These are phyloP conservation scores for Denticeps clupeoides DNA, from an alignment of 2,797 vertebrate species.

Conservation along the genomic window DNA sequence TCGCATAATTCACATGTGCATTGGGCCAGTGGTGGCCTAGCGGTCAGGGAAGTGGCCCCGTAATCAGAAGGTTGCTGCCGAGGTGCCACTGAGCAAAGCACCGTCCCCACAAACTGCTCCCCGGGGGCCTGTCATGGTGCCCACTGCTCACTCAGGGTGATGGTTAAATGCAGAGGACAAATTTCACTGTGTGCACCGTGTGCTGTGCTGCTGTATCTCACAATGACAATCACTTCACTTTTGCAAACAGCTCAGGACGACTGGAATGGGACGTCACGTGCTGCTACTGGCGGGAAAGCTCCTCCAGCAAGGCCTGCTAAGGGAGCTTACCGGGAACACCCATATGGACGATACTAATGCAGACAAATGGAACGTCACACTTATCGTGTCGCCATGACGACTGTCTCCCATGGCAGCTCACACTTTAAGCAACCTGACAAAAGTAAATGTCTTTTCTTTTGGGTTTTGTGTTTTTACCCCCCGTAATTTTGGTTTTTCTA, in stretches of 20 bases:
- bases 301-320: slow-evolving; percentile 77
- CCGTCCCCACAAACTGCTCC: too few species aligned
- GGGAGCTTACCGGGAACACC: slow-evolving; percentile 86
- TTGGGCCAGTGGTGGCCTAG: too few species aligned
- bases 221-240: too few species aligned
- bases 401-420: slow-evolving; percentile 90
- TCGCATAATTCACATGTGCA: too few species aligned
- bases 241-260: slow-evolving; percentile 80
- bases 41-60: too few species aligned
- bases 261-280: slow-evolving; percentile 83
- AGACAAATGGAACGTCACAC: slow-evolving; percentile 59
- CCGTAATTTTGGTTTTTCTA: slow-evolving; percentile 52
- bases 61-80: too few species aligned
- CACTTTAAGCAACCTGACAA: slow-evolving; percentile 90
- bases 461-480: slow-evolving; percentile 25
- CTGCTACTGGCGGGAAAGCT: slow-evolving; percentile 64
- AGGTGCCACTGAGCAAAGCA: too few species aligned
- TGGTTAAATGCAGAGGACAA: too few species aligned
- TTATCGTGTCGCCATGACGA: slow-evolving; percentile 75
- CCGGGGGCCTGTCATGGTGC: too few species aligned
- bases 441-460: slow-evolving; percentile 96
- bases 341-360: slow-evolving; percentile 89
- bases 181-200: too few species aligned
- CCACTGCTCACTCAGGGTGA: too few species aligned
- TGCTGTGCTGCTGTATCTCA: too few species aligned